Percentiles rank a stretch among this genome's conserved stretches.
These are phyloP conservation scores for Megalurothrips usitatus DNA, from an alignment of 2,888 invertebrate genomes.

Conservation along the genomic window DNA sequence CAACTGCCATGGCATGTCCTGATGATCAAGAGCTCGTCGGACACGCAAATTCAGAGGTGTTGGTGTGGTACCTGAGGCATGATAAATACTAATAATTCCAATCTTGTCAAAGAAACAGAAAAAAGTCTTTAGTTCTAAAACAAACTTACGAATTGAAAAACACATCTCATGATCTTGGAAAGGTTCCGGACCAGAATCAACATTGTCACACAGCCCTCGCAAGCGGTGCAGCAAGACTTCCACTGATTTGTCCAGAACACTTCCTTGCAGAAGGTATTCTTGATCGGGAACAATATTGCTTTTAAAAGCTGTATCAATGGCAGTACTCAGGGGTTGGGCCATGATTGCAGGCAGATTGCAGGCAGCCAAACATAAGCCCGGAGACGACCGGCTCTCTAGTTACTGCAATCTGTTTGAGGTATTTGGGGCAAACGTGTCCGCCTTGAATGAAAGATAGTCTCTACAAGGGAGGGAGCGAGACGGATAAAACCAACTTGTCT, in stretches of 20 bases:
- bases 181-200: constrained; percentile 82
- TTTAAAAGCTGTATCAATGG: constrained; percentile 74
- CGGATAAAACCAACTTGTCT: no score
- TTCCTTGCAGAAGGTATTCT: constrained; percentile 90
- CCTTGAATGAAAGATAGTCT: no score
- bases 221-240: constrained; percentile 85
- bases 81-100: background rate
- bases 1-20: constrained; percentile 82
- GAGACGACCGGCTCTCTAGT: no score
- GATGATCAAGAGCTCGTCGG: constrained; percentile 74
- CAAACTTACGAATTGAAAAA: constrained; percentile 62
- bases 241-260: constrained; percentile 84
- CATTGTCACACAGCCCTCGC: constrained; percentile 88
- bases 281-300: constrained; percentile 87
- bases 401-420: no score
- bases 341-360: constrained; percentile 1
- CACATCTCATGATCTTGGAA: constrained; percentile 94
- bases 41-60: constrained; percentile 73
- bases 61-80: constrained; percentile 40
- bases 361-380: no score
- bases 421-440: no score
- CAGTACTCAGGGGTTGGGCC: constrained; percentile 42
- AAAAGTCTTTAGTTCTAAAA: background rate
- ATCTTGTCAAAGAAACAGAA: background rate
- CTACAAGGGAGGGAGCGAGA: no score